A percentile compares a stretch with the other conserved stretches of the same genome.
phyloP scores from a whole-genome alignment of 2,113 vertebrate genomes.

The Falcunculus frontatus region DNA sequence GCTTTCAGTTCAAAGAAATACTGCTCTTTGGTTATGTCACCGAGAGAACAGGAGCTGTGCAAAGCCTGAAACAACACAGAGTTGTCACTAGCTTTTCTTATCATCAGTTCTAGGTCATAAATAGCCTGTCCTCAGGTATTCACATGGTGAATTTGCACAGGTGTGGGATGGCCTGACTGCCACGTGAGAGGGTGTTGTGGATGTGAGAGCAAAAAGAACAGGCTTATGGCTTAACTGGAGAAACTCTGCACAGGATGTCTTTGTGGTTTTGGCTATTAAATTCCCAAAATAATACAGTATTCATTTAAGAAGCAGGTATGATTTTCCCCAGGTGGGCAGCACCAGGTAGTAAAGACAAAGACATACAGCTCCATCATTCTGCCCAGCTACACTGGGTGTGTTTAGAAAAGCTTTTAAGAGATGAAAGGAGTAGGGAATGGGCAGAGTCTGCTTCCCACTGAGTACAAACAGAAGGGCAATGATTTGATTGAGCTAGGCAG shows the following conservation, averaged over 20 bases:
- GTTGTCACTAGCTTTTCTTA: background rate
- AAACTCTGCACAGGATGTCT: background rate
- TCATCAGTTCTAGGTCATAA: background rate
- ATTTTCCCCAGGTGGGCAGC: background rate
- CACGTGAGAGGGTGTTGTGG: background rate
- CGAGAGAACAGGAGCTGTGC: background rate
- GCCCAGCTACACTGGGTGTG: background rate
- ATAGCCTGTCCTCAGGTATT: background rate
- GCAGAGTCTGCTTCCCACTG: background rate
- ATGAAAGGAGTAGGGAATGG: background rate
- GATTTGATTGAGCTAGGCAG: background rate
- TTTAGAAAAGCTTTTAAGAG: slow-evolving; percentile 22
- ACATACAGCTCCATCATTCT: background rate
- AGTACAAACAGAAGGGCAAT: background rate
- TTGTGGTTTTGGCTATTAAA: background rate
- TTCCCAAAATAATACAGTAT: background rate
- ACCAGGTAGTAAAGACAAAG: background rate
- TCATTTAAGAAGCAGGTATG: background rate
- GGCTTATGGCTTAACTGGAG: background rate
- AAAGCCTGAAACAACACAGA: background rate
- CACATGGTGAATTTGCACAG: accelerated
- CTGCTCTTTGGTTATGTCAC: background rate
- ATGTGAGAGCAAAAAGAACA: background rate
- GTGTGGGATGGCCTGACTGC: background rate
- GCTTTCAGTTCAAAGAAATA: background rate